Evolutionary conservation across 2,888 invertebrate genomes (phyloP), one percentile per base, ranked within the genome.

Genomic region (Caenorhabditis afra): DNA sequence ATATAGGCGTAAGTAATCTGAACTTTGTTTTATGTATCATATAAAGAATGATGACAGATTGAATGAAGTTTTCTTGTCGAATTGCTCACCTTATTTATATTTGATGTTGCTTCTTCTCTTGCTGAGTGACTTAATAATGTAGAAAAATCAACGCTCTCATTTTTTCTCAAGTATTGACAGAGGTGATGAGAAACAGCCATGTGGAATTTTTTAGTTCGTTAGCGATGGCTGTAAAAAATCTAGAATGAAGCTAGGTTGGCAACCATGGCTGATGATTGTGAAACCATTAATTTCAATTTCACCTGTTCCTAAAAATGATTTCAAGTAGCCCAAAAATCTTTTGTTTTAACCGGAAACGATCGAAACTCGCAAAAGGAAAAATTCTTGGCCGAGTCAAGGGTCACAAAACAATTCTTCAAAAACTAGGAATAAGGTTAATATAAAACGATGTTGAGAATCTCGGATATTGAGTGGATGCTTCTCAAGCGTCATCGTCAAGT

Each of bases 1-100:
- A 92, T 89, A 62, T 91, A 89, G 37, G 89, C 91, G 81, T 91
- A 91, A 20, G 91, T 91, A 49, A 91, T 86, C 80, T 86, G 64
- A 67, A 88, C 64, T 44, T 53, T n/a, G n/a, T n/a, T n/a, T n/a
- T n/a, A n/a, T n/a, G n/a, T n/a, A n/a, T n/a, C n/a, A n/a, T n/a
- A n/a, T n/a, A n/a, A n/a, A n/a, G n/a, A n/a, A n/a, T n/a, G n/a
- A n/a, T n/a, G n/a, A n/a, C n/a, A n/a, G n/a, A n/a, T n/a, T n/a
- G n/a, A n/a, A n/a, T n/a, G n/a, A n/a, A n/a, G n/a, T n/a, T n/a
- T n/a, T n/a, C n/a, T n/a, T n/a, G n/a, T n/a, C n/a, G n/a, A n/a
- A n/a, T n/a, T n/a, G 58, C 73, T 68, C 50, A 80, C 80, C 75
- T 66, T 80, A 45, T 80, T 75, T 55, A 80, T 71, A 52, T 67